Evolutionary conservation across 1,140 invertebrate species (phyloP).

Genomic region (Lethrus apterus): DNA sequence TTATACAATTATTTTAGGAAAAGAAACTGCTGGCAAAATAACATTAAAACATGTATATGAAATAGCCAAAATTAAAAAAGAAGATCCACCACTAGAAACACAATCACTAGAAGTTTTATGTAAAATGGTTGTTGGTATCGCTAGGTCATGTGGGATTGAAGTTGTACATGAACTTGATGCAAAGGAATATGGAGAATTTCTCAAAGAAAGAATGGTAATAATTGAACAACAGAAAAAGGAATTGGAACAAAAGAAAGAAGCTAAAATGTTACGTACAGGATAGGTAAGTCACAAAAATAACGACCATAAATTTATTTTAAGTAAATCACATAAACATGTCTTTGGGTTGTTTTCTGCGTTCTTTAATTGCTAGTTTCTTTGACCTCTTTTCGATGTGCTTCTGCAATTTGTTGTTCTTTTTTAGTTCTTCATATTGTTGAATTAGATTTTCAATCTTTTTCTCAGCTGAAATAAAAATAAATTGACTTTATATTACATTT

Average conservation of each 20-base stretch:
- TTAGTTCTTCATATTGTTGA: slow-evolving; percentile 65
- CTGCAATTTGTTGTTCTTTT: slow-evolving; percentile 60
- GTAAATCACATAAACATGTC: too few relatives aligned
- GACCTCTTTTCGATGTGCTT: slow-evolving; percentile 67
- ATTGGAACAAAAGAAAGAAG: slow-evolving; percentile 80
- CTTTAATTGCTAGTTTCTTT: slow-evolving; percentile 56
- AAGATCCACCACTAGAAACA: slow-evolving; percentile 70
- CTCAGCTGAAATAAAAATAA: slow-evolving; percentile 51
- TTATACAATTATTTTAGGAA: slow-evolving; percentile 49
- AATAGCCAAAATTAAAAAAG: slow-evolving; percentile 89
- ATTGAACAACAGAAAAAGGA: slow-evolving; percentile 69
- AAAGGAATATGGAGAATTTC: slow-evolving; percentile 77
- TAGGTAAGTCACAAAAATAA: slow-evolving; percentile 36
- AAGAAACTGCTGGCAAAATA: slow-evolving; percentile 81
- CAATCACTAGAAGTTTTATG: slow-evolving; percentile 61
- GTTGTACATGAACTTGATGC: slow-evolving; percentile 75
- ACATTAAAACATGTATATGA: slow-evolving; percentile 97
- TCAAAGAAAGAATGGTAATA: slow-evolving; percentile 66
- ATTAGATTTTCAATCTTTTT: slow-evolving; percentile 58
- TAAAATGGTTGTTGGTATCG: slow-evolving; percentile 66
- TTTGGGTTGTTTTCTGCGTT: too few relatives aligned
- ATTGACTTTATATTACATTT: slow-evolving; percentile 3
- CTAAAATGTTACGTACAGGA: slow-evolving; percentile 82
- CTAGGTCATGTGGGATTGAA: slow-evolving; percentile 76
- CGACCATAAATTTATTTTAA: too few relatives aligned